phyloP scores from a whole-genome alignment of 2,888 invertebrate genomes.

The Lottia gigantea region DNA sequence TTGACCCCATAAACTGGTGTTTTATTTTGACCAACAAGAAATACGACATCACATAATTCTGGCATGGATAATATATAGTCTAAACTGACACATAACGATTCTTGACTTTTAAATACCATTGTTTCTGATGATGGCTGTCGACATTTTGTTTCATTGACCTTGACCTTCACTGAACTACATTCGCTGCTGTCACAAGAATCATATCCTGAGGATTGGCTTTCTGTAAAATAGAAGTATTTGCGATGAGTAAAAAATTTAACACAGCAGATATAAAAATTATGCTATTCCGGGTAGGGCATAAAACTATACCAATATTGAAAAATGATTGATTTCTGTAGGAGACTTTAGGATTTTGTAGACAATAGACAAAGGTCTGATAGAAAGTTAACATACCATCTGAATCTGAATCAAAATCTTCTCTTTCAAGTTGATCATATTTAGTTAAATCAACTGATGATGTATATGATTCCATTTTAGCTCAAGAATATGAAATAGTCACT shows the following conservation, averaged over 20 bases:
- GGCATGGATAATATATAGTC: background rate
- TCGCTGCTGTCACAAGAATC: background rate
- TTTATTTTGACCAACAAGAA: background rate
- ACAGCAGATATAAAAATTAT: too few species aligned
- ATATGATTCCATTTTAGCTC: background rate
- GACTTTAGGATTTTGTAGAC: background rate
- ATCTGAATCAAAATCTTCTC: background rate
- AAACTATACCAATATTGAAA: background rate
- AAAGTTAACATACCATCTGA: background rate
- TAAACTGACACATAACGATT: conserved; percentile 2
- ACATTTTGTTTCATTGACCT: background rate
- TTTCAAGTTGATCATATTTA: background rate
- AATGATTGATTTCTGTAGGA: background rate
- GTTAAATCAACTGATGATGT: background rate
- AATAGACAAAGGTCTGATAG: background rate
- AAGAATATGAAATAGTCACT: background rate
- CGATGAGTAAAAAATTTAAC: background rate
- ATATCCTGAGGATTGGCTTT: background rate
- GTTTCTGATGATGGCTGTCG: background rate
- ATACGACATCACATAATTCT: background rate
- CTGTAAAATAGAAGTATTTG: background rate
- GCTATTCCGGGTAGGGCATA: background rate
- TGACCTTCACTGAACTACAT: background rate
- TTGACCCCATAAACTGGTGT: conserved; percentile 4
- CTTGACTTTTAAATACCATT: conserved; percentile 2